phyloP scores from a whole-genome alignment of 2,888 invertebrate species.

The Philereme transversata region DNA sequence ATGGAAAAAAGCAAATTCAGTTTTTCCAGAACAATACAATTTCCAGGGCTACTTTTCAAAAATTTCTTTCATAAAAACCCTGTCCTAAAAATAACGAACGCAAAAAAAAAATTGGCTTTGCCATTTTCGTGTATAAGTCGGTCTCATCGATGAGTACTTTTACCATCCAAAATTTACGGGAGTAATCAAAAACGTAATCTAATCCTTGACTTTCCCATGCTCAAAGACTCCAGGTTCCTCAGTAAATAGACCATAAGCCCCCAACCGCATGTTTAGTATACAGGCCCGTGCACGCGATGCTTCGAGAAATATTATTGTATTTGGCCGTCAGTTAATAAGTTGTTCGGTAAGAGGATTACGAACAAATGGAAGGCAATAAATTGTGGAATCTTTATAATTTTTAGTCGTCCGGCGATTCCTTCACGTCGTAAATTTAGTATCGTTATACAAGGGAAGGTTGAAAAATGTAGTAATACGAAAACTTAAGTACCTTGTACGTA shows the following conservation, averaged over 20 bases:
- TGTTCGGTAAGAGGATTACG: slow-evolving; percentile 78
- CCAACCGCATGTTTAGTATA: slow-evolving; percentile 9
- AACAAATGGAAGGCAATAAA: slow-evolving; percentile 64
- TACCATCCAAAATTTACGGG: too few species aligned
- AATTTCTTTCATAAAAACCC: too few species aligned
- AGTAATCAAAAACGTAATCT: too few species aligned
- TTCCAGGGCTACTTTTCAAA: too few species aligned
- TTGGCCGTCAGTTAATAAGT: slow-evolving; percentile 80
- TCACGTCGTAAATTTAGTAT: slow-evolving; percentile 80
- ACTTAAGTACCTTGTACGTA: neutral
- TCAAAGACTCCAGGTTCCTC: too few species aligned
- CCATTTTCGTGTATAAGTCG: too few species aligned
- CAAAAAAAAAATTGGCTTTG: too few species aligned
- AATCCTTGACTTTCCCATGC: too few species aligned
- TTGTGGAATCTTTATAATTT: slow-evolving; percentile 82
- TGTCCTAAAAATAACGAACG: too few species aligned
- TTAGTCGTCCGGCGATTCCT: slow-evolving; percentile 70
- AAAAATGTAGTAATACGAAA: slow-evolving; percentile 46
- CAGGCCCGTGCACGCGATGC: slow-evolving; percentile 39
- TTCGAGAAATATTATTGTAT: slow-evolving; percentile 76
- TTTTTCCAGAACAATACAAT: too few species aligned
- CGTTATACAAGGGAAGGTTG: slow-evolving; percentile 67
- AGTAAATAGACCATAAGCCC: neutral
- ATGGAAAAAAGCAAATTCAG: too few species aligned
- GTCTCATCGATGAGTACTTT: too few species aligned